phyloP scores from a whole-genome alignment of 64 coral and sea anemone species.

The Exaiptasia diaphana region DNA sequence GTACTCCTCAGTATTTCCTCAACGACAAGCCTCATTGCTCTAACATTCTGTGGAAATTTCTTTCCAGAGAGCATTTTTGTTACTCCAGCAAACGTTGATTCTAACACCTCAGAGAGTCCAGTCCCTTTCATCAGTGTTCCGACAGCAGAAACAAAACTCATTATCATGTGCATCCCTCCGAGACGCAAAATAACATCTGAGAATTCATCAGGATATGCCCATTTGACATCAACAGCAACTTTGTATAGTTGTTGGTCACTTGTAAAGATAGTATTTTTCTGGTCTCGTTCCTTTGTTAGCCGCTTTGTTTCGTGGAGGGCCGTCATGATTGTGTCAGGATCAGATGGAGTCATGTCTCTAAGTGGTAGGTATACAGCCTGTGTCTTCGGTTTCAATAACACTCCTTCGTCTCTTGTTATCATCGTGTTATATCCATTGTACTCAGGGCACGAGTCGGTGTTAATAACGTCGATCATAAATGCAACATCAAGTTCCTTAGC shows the following conservation, averaged over 20 bases:
- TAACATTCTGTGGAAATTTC: slow-evolving; percentile 56
- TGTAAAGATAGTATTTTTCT: slow-evolving; percentile 55
- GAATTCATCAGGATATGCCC: slow-evolving; percentile 55
- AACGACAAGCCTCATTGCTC: slow-evolving; percentile 29
- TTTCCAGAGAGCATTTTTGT: slow-evolving; percentile 51
- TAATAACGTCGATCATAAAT: slow-evolving; percentile 28
- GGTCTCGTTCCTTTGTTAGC: slow-evolving; percentile 41
- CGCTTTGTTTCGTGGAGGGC: slow-evolving; percentile 6
- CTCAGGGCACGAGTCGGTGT: slow-evolving; percentile 29
- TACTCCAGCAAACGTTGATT: slow-evolving; percentile 52
- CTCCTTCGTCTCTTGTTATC: slow-evolving; percentile 21
- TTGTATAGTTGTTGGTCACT: slow-evolving; percentile 63
- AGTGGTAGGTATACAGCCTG: slow-evolving; percentile 52
- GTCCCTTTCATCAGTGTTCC: slow-evolving; percentile 53
- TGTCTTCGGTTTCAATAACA: slow-evolving; percentile 6
- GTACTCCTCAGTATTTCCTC: slow-evolving; percentile 34
- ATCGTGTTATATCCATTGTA: slow-evolving; percentile 64
- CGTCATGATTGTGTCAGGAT: slow-evolving; percentile 61
- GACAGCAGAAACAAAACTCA: slow-evolving; percentile 41
- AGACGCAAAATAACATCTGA: too few relatives aligned
- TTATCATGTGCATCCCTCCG: slow-evolving; percentile 59
- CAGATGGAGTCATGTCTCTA: slow-evolving; percentile 63
- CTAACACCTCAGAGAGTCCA: slow-evolving; percentile 35
- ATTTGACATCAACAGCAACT: slow-evolving; percentile 52
- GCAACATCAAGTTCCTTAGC: slow-evolving; percentile 48